A percentile compares a stretch with the other conserved stretches of the same genome.
phyloP scores from a whole-genome alignment of 2,113 vertebrate genomes.

The Albula glossodonta region DNA sequence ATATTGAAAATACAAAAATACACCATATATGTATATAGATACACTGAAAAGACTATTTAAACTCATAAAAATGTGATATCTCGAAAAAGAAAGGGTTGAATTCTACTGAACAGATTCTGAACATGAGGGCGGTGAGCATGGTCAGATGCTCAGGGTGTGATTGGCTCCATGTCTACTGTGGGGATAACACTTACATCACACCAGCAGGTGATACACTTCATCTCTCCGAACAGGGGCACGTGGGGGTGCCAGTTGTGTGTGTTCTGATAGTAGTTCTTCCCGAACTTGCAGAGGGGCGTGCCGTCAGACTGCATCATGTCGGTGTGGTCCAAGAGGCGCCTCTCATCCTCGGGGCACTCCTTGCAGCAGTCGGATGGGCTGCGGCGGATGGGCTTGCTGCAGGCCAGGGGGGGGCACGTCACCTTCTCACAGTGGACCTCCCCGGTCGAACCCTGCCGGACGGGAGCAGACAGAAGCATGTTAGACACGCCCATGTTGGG shows the following conservation, averaged over 20 bases:
- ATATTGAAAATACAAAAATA: too few species aligned
- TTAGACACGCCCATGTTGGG: background rate
- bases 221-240: constrained; percentile 87
- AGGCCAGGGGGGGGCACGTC: constrained; percentile 85
- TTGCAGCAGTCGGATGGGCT: constrained; percentile 94
- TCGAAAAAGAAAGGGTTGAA: too few species aligned
- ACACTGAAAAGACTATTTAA: too few species aligned
- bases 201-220: constrained; percentile 98
- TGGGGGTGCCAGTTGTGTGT: constrained; percentile 93
- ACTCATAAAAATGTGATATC: too few species aligned
- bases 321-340: constrained; percentile 61
- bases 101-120: too few species aligned
- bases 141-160: too few species aligned
- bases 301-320: constrained; percentile 94
- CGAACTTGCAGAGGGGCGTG: constrained; percentile 87
- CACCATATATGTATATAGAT: too few species aligned
- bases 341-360: constrained; percentile 83
- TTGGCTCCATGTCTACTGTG: too few species aligned
- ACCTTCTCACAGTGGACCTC: constrained; percentile 98
- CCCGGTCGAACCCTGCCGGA: constrained; percentile 79
- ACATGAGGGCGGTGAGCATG: too few species aligned
- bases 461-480: background rate
- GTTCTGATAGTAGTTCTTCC: constrained; percentile 90
- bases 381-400: constrained; percentile 82
- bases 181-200: constrained; percentile 84